Evolutionary conservation across 2,113 vertebrate genomes (phyloP).

Genomic region (Ia io): DNA sequence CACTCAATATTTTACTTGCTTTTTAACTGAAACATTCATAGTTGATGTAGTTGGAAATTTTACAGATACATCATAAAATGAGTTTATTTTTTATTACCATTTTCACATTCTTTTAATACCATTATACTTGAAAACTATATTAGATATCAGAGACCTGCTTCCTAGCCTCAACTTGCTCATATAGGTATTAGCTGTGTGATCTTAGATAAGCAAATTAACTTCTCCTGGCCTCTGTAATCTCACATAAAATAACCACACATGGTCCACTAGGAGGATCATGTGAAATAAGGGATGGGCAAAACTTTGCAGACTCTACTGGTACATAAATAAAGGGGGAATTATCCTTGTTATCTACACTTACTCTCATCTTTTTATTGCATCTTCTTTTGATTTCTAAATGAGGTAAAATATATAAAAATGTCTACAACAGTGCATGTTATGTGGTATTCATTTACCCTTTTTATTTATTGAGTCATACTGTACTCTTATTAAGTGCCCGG

Average conservation of each 20-base stretch:
- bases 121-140: slow-evolving; percentile 3
- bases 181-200: background rate
- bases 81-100: slow-evolving; percentile 28
- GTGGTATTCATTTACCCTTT: background rate
- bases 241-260: background rate
- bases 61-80: background rate
- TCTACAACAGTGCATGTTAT: background rate
- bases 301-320: background rate
- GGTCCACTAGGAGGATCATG: background rate
- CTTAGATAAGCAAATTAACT: background rate
- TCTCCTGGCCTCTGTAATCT: background rate
- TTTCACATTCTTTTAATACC: background rate
- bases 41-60: background rate
- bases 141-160: background rate
- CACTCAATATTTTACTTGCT: background rate
- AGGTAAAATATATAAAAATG: slow-evolving; percentile 5
- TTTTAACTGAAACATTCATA: background rate
- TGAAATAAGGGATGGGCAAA: background rate
- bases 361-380: background rate
- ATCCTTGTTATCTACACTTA: background rate
- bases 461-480: background rate
- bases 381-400: background rate
- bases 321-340: background rate
- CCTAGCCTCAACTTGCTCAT: background rate
- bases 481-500: background rate